Evolutionary conservation across 2,888 invertebrate genomes (phyloP).

Genomic region (Amphimallon solstitiale): DNA sequence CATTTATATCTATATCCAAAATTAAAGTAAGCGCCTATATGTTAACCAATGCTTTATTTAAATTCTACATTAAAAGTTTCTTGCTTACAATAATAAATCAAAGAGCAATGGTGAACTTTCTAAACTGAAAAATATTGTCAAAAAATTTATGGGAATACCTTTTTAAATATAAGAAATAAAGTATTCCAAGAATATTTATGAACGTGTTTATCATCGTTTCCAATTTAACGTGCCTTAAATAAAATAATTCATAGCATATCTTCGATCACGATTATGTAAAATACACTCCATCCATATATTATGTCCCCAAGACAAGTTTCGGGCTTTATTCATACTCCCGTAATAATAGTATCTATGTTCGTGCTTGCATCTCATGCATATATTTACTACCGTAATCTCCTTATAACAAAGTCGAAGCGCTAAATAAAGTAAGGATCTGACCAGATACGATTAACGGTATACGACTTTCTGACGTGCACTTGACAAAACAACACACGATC

Average conservation of each 20-base stretch:
- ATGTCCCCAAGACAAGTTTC: slow-evolving; percentile 11
- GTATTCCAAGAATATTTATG: too few species aligned
- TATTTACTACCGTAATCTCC: slow-evolving; percentile 26
- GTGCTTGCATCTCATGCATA: slow-evolving; percentile 16
- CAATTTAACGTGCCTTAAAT: too few species aligned
- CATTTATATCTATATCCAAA: too few species aligned
- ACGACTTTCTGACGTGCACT: slow-evolving; percentile 8
- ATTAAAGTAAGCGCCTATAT: too few species aligned
- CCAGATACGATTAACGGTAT: slow-evolving; percentile 26
- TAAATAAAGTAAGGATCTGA: slow-evolving; percentile 22
- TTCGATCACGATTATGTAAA: slow-evolving; percentile 13
- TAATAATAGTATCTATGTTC: slow-evolving; percentile 20
- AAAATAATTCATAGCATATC: neutral
- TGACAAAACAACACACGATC: slow-evolving; percentile 26
- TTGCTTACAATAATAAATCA: too few species aligned
- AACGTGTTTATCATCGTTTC: too few species aligned
- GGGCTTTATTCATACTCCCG: neutral
- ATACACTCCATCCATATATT: neutral
- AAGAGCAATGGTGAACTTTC: too few species aligned
- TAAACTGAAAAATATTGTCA: too few species aligned
- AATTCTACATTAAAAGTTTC: too few species aligned
- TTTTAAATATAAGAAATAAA: too few species aligned
- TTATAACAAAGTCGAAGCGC: slow-evolving; percentile 13
- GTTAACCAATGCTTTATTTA: too few species aligned
- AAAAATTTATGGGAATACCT: too few species aligned